Evolutionary conservation across 2,888 invertebrate species (phyloP).

Genomic region (Dryococelus australis): DNA sequence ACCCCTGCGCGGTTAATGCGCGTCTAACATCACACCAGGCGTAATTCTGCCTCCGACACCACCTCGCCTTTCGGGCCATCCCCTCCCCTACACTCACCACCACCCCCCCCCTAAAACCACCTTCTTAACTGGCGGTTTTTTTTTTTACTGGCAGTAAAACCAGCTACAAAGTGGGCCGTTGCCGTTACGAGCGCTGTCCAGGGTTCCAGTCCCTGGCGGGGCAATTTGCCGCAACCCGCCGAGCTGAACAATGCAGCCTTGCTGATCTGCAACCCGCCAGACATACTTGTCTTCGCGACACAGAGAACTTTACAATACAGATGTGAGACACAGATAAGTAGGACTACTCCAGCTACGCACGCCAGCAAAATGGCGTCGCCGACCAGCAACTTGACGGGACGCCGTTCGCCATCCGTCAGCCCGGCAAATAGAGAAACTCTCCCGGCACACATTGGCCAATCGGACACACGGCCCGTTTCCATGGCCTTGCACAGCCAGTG

Average conservation of each 20-base stretch:
- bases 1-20: not conserved
- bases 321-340: too few relatives aligned
- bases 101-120: not conserved
- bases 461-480: too few relatives aligned
- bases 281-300: too few relatives aligned
- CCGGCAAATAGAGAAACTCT: too few relatives aligned
- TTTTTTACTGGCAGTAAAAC: conserved; percentile 6
- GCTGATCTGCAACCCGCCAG: not conserved
- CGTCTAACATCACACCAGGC: not conserved
- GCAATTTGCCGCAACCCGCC: conserved; percentile 7
- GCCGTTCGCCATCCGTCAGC: too few relatives aligned
- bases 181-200: not conserved
- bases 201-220: conserved; percentile 1
- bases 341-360: too few relatives aligned
- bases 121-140: not conserved
- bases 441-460: too few relatives aligned
- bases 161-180: not conserved
- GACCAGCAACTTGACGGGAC: too few relatives aligned
- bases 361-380: too few relatives aligned
- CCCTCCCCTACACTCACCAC: not conserved
- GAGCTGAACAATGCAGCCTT: not conserved
- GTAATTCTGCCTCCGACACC: not conserved
- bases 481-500: too few relatives aligned
- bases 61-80: not conserved
- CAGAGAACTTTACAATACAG: too few relatives aligned